phyloP scores from a whole-genome alignment of 2,888 invertebrate species.

The Aproaerema taeniolella region DNA sequence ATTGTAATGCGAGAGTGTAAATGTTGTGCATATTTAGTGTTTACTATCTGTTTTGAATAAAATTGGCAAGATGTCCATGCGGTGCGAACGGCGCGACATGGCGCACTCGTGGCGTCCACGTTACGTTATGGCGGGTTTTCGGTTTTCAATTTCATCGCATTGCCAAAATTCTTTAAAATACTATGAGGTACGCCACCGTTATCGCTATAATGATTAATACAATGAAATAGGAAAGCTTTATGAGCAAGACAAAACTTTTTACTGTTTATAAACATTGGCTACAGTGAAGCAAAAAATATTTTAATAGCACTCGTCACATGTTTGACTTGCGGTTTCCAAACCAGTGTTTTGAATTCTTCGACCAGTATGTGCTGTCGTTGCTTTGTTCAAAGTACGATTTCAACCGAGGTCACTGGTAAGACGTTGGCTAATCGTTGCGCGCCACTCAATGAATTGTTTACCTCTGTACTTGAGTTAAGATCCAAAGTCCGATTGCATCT shows the following conservation, averaged over 20 bases:
- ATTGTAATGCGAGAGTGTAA: slow-evolving; percentile 47
- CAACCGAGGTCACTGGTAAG: slow-evolving; percentile 60
- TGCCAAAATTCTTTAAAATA: no score
- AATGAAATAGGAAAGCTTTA: no score
- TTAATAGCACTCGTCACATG: slow-evolving; percentile 23
- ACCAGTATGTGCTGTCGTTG: slow-evolving; percentile 35
- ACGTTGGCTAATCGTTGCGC: slow-evolving; percentile 58
- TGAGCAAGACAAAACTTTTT: no score
- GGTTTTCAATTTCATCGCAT: slow-evolving; percentile 30
- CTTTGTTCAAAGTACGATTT: slow-evolving; percentile 63
- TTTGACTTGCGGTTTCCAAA: slow-evolving; percentile 28
- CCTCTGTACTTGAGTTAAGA: slow-evolving; percentile 20
- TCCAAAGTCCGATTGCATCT: slow-evolving; percentile 14
- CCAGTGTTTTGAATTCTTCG: slow-evolving; percentile 34
- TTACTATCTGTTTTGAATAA: not conserved
- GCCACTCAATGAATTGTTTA: slow-evolving; percentile 40
- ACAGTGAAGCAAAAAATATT: slow-evolving; percentile 22
- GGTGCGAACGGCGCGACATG: slow-evolving; percentile 32
- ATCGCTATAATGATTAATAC: no score
- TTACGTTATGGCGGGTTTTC: slow-evolving; percentile 63
- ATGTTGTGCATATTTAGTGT: slow-evolving; percentile 27
- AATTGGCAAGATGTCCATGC: not conserved
- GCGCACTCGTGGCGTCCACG: slow-evolving; percentile 69
- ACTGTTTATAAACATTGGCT: slow-evolving; percentile 25
- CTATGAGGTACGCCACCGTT: no score